Percentiles rank a stretch among this genome's conserved stretches.
phyloP scores from a whole-genome alignment of 2,888 invertebrate genomes.

The Mythimna vitellina region DNA sequence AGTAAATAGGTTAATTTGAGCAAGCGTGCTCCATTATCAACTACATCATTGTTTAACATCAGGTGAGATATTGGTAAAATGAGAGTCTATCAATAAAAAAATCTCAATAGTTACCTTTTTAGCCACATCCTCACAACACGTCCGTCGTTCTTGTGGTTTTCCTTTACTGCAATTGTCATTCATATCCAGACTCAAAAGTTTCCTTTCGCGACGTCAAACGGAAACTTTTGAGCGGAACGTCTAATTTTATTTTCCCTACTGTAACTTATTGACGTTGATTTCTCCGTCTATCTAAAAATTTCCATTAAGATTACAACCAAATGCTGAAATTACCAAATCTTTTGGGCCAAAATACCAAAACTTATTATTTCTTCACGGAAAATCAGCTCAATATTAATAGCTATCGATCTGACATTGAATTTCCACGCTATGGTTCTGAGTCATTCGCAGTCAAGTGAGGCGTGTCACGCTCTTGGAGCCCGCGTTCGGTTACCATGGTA shows the following conservation, averaged over 20 bases:
- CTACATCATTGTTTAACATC: too few species aligned
- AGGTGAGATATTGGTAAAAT: too few species aligned
- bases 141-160: too few species aligned
- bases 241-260: background rate
- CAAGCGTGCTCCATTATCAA: too few species aligned
- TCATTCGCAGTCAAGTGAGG: conserved; percentile 45
- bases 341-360: background rate
- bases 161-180: background rate
- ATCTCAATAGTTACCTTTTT: too few species aligned
- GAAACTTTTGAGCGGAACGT: too few species aligned
- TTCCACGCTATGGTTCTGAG: conserved; percentile 36
- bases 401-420: conserved; percentile 47
- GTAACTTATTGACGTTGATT: background rate
- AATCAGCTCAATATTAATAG: conserved; percentile 25
- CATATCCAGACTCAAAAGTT: background rate
- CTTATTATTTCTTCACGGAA: conserved; percentile 1
- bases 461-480: conserved; percentile 47
- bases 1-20: too few species aligned
- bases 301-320: background rate
- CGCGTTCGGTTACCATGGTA: conserved; percentile 39
- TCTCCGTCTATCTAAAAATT: background rate
- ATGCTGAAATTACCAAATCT: background rate
- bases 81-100: too few species aligned
- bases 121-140: too few species aligned
- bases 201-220: background rate